phyloP scores from a whole-genome alignment of 2,797 vertebrate species.

The Apogon hyalosoma region DNA sequence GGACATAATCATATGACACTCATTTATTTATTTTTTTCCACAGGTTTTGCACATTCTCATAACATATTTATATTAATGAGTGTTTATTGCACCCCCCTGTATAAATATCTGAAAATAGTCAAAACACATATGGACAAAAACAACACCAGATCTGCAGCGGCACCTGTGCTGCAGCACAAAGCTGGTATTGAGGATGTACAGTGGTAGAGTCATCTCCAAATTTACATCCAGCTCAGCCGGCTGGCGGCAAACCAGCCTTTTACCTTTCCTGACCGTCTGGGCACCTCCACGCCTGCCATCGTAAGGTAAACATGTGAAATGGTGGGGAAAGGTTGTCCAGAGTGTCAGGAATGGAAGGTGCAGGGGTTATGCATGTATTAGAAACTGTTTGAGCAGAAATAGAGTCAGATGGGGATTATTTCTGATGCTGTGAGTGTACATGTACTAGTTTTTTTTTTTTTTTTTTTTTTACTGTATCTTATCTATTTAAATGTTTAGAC shows the following conservation, averaged over 20 bases:
- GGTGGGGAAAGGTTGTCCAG: constrained; percentile 34
- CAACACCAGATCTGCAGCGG: constrained; percentile 25
- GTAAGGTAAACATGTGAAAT: constrained; percentile 69
- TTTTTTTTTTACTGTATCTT: too few species aligned
- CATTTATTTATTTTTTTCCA: not conserved
- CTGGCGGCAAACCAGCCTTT: constrained; percentile 38
- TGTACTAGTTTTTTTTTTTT: too few species aligned
- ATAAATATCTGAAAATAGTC: constrained; percentile 58
- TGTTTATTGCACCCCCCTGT: constrained; percentile 25
- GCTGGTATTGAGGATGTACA: constrained; percentile 67
- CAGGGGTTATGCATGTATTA: constrained; percentile 2
- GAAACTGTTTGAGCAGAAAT: constrained; percentile 23
- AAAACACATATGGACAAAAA: constrained; percentile 46
- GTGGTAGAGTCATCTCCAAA: constrained; percentile 57
- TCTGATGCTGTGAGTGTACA: not conserved
- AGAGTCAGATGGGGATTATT: constrained; percentile 15
- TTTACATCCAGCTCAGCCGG: constrained; percentile 64
- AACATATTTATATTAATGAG: constrained; percentile 13
- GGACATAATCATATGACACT: constrained; percentile 21
- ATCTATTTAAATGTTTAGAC: too few species aligned
- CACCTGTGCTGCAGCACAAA: constrained; percentile 67
- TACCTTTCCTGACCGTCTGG: constrained; percentile 71
- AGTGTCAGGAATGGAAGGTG: constrained; percentile 15
- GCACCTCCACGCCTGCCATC: constrained; percentile 41
- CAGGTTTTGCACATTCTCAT: not conserved